Evolutionary conservation across 2,797 vertebrate species (phyloP), one percentile per base, ranked within the genome.

Genomic region (Dipus sagitta): DNA sequence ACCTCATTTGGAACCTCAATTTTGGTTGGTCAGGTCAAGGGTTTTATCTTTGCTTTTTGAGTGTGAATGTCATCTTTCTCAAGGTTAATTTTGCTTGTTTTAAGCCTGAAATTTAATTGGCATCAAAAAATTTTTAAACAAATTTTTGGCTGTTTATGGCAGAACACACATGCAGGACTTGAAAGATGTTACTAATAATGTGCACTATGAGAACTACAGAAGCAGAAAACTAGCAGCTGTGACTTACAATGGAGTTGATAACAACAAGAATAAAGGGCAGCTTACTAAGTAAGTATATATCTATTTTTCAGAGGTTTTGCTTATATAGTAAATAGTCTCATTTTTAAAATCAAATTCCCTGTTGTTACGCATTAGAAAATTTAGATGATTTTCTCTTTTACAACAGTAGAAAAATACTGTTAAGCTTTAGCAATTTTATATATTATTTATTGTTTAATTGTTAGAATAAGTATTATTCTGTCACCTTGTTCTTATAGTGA

Each of bases 131-230:
- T 62, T 91, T 92, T 87, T 17, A 60, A 86, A 17, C 62, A 92
- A 90, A 92, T 67, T 94, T 84, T 85, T 97, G 67, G 67, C 86
- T 96, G 28, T 47, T 94, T 77, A 92, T 97, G 93, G 86, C 97
- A 99, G 99, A 98, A 99, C 99, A 97, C 99, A 99, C 93, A 99
- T 99, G 99, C 99, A 99, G 98, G 99, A 99, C 97, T 98, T 99
- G 97, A 99, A 99, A 98, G 99, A 99, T 68, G 99, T 99, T 87
- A 99, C 99, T 77, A 99, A 99, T 97, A 99, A 99, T 24, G 99
- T 99, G 95, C 99, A 99, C 98, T 99, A 99, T 88, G 99, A 99
- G 97, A 99, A 99, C 98, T 99, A 99, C 97, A 98, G 99, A 97
- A 99, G 99, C 99, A 99, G 99, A 98, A 99, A 99, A 96, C 98